Evolutionary conservation across 2,888 invertebrate genomes (phyloP).

Genomic region (Luffia ferchaultella): DNA sequence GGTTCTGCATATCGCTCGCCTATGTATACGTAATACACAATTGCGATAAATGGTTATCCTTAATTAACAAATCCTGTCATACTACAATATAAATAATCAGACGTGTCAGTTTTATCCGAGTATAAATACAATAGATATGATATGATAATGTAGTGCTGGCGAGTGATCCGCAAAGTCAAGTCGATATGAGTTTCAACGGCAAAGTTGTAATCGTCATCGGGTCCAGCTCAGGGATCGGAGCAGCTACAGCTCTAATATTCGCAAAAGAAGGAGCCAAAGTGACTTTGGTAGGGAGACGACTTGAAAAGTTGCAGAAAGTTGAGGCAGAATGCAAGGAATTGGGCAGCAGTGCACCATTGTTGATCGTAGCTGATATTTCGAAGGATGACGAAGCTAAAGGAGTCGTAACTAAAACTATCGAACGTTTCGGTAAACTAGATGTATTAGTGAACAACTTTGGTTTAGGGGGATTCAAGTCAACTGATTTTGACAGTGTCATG

Average conservation of each 20-base stretch:
- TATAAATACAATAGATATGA: too few species aligned
- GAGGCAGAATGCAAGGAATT: constrained; percentile 16
- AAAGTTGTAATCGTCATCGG: constrained; percentile 33
- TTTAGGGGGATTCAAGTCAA: constrained; percentile 7
- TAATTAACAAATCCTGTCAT: too few species aligned
- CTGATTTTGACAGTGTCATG: constrained; percentile 12
- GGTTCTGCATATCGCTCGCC: too few species aligned
- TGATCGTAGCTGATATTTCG: constrained; percentile 20
- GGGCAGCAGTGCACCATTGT: constrained; percentile 11
- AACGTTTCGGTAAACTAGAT: constrained; percentile 13
- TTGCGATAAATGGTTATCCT: too few species aligned
- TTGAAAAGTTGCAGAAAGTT: constrained; percentile 20
- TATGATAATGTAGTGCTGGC: too few species aligned
- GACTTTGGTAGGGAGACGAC: constrained; percentile 25
- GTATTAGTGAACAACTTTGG: constrained; percentile 17
- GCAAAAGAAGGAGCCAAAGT: constrained; percentile 25
- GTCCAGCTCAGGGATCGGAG: constrained; percentile 36
- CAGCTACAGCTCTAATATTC: constrained; percentile 25
- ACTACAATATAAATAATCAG: too few species aligned
- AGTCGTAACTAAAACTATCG: constrained; percentile 13
- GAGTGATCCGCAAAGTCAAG: too few species aligned
- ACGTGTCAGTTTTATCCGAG: too few species aligned
- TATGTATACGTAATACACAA: too few species aligned
- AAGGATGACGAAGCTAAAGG: constrained; percentile 12
- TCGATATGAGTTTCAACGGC: constrained; percentile 18